These are phyloP conservation scores for Mya arenaria DNA, from an alignment of 1,140 invertebrate genomes.

Conservation along the genomic window DNA sequence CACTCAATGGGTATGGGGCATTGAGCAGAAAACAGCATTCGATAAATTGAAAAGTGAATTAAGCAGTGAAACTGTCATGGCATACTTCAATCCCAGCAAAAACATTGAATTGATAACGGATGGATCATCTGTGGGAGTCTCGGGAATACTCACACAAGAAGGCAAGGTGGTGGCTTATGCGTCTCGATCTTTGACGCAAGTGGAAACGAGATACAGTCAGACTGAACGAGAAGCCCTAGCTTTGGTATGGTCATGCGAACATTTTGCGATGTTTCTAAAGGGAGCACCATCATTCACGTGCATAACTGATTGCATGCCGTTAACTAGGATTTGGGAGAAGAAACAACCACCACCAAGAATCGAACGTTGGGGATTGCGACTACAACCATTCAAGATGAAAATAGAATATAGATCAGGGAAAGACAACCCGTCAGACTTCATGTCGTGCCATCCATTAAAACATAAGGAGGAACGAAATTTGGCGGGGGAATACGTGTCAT, in stretches of 20 bases:
- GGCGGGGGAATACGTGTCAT: background rate
- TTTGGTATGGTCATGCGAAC: slow-evolving; percentile 17
- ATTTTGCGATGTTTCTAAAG: slow-evolving; percentile 15
- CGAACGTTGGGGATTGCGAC: no score
- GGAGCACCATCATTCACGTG: slow-evolving; percentile 2
- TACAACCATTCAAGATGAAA: no score
- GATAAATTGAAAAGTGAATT: background rate
- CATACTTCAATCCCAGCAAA: slow-evolving; percentile 6
- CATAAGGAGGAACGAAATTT: slow-evolving; percentile 1
- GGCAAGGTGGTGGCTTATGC: no score
- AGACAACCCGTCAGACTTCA: slow-evolving; percentile 7
- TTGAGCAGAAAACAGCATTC: background rate
- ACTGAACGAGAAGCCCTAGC: slow-evolving; percentile 15
- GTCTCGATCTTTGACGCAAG: slow-evolving; percentile 13
- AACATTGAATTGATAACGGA: background rate
- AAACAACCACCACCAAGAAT: no score
- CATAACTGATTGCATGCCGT: slow-evolving; percentile 1
- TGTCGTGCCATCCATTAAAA: slow-evolving; percentile 9
- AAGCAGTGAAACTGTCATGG: slow-evolving; percentile 25
- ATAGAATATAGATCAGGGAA: no score
- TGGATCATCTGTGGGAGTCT: slow-evolving; percentile 6
- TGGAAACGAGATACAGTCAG: slow-evolving; percentile 8
- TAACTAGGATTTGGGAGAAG: background rate
- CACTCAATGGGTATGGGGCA: background rate
- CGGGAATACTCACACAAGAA: no score